phyloP scores from a whole-genome alignment of 1,140 invertebrate genomes.

The Pogonomyrmex barbatus region DNA sequence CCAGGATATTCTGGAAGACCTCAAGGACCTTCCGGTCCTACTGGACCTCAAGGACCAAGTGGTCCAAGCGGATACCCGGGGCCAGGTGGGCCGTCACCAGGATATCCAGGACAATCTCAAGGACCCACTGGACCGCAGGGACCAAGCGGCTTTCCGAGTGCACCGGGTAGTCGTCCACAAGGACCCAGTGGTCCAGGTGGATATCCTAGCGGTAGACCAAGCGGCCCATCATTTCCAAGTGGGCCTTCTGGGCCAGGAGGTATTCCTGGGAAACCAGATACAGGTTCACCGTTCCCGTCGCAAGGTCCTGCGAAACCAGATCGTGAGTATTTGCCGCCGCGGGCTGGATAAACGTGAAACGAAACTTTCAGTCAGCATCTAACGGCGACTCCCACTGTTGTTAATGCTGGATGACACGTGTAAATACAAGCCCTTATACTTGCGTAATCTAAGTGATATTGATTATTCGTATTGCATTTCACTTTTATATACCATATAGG shows the following conservation, averaged over 20 bases:
- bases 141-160: conserved; percentile 49
- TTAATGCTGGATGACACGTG: conserved; percentile 76
- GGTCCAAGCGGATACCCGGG: conserved; percentile 71
- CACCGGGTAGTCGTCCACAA: conserved; percentile 44
- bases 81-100: conserved; percentile 71
- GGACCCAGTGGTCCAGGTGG: conserved; percentile 66
- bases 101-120: conserved; percentile 69
- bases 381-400: conserved; percentile 65
- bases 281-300: conserved; percentile 73
- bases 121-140: conserved; percentile 66
- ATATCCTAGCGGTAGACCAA: conserved; percentile 69
- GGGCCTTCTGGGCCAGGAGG: conserved; percentile 69
- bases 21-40: conserved; percentile 62
- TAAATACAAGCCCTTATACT: conserved; percentile 81
- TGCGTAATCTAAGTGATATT: conserved; percentile 80
- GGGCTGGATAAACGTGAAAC: conserved; percentile 75
- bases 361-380: conserved; percentile 45
- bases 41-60: conserved; percentile 68
- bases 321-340: conserved; percentile 82
- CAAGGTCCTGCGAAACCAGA: conserved; percentile 79
- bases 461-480: conserved; percentile 65
- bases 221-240: conserved; percentile 71
- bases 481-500: conserved; percentile 66
- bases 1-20: conserved; percentile 73
- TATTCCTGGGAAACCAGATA: conserved; percentile 36